Evolutionary conservation across 2,113 vertebrate species (phyloP).

Genomic region (Tragelaphus buxtoni): DNA sequence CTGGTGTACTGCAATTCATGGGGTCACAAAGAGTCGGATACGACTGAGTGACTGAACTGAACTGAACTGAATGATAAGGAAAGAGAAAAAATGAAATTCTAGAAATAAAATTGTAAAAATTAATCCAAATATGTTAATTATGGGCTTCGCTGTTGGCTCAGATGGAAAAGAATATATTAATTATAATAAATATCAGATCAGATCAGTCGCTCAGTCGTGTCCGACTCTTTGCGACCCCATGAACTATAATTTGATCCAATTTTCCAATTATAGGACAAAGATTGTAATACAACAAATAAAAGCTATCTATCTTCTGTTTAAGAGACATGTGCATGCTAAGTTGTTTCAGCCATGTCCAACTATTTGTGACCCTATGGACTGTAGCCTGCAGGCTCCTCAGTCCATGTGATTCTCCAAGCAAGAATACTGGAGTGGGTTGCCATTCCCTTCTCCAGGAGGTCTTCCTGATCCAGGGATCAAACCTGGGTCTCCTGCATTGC

Average conservation of each 20-base stretch:
- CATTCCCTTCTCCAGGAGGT: not conserved
- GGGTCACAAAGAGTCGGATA: too few species aligned
- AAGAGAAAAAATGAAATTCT: not conserved
- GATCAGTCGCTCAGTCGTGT: too few species aligned
- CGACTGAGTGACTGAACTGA: too few species aligned
- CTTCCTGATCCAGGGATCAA: not conserved
- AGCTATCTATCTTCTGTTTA: not conserved
- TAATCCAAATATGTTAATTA: not conserved
- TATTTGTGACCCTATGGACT: not conserved
- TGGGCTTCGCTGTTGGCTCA: not conserved
- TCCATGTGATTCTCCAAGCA: not conserved
- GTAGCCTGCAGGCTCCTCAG: not conserved
- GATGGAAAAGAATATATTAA: not conserved
- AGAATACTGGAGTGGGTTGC: not conserved
- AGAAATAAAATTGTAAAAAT: not conserved
- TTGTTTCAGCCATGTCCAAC: not conserved
- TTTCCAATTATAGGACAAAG: not conserved
- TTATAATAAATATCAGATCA: not conserved
- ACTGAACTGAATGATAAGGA: not conserved
- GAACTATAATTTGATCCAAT: not conserved
- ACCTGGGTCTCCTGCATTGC: not conserved
- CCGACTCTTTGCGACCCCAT: too few species aligned
- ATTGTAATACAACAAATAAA: not conserved
- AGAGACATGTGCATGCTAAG: not conserved
- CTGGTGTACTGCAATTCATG: too few species aligned